Evolutionary conservation across 2,888 invertebrate species (phyloP).

Genomic region (Mimumesa dahlbomi): DNA sequence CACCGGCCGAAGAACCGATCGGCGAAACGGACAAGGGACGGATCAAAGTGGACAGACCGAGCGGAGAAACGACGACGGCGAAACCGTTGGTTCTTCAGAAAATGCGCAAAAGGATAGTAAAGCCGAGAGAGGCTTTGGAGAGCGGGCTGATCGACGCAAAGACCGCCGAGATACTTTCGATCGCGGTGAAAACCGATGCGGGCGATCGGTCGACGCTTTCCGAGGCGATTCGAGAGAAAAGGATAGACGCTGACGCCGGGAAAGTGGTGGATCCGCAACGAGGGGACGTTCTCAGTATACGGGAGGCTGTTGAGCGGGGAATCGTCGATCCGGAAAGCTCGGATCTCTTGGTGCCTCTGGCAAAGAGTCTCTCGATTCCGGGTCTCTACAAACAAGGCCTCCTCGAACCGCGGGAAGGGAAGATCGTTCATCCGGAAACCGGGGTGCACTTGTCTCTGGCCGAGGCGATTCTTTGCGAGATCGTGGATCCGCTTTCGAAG

Average conservation of each 20-base stretch:
- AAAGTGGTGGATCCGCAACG: slow-evolving; percentile 91
- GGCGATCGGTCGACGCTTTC: slow-evolving; percentile 85
- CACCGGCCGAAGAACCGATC: too few species aligned
- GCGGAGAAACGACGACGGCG: background rate
- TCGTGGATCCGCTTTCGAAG: slow-evolving; percentile 90
- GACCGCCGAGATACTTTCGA: slow-evolving; percentile 88
- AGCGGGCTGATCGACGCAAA: slow-evolving; percentile 89
- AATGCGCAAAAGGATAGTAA: slow-evolving; percentile 88
- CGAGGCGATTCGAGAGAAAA: slow-evolving; percentile 87
- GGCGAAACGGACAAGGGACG: too few species aligned
- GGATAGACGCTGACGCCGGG: slow-evolving; percentile 88
- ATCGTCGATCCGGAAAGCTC: slow-evolving; percentile 89
- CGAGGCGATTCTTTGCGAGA: slow-evolving; percentile 93
- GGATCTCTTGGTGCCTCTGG: slow-evolving; percentile 89
- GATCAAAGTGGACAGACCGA: background rate
- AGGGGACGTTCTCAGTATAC: slow-evolving; percentile 89
- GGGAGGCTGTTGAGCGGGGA: slow-evolving; percentile 91
- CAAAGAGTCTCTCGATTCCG: slow-evolving; percentile 90
- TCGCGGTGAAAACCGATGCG: slow-evolving; percentile 84
- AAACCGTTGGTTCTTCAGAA: slow-evolving; percentile 86
- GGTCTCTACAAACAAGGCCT: slow-evolving; percentile 93
- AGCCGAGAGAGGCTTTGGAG: slow-evolving; percentile 89
- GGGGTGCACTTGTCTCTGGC: slow-evolving; percentile 89
- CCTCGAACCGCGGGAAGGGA: slow-evolving; percentile 86
- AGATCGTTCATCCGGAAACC: slow-evolving; percentile 93